A percentile compares a stretch with the other conserved stretches of the same genome.
Conservation (phyloP, 2,888 invertebrate genomes). For the Microdon myrmicae region DNA sequence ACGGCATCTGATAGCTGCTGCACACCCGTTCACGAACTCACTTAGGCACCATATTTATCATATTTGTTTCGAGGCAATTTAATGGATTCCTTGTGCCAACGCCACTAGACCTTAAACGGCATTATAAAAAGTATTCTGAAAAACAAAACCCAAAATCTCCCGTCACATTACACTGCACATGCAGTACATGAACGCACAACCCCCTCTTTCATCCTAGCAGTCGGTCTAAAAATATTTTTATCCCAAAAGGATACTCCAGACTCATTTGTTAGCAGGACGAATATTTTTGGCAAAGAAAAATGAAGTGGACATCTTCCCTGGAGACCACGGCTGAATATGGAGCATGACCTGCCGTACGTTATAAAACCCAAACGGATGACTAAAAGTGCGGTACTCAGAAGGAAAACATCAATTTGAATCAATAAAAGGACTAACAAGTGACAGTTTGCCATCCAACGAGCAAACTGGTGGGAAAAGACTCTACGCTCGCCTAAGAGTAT, state of each 20-base stretch:
- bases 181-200: not conserved
- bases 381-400: slow-evolving; percentile 36
- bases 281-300: slow-evolving; percentile 42
- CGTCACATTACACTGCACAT: too few species aligned
- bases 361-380: slow-evolving; percentile 38
- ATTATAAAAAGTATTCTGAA: slow-evolving; percentile 1
- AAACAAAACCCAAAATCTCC: too few species aligned
- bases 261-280: slow-evolving; percentile 44
- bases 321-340: slow-evolving; percentile 39
- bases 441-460: slow-evolving; percentile 35
- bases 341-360: slow-evolving; percentile 50
- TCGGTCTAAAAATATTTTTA: slow-evolving; percentile 8
- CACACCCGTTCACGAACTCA: too few species aligned
- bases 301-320: slow-evolving; percentile 39
- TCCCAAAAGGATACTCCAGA: slow-evolving; percentile 16
- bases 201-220: slow-evolving; percentile 14
- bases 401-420: slow-evolving; percentile 51
- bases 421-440: slow-evolving; percentile 51
- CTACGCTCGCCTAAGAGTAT: slow-evolving; percentile 31
- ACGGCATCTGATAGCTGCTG: too few species aligned
- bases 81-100: slow-evolving; percentile 40
- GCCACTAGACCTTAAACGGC: slow-evolving; percentile 9
- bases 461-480: slow-evolving; percentile 36
- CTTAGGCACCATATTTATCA: slow-evolving; percentile 11
- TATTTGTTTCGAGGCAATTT: slow-evolving; percentile 16